A percentile compares a stretch with the other conserved stretches of the same genome.
phyloP scores from a whole-genome alignment of 2,888 invertebrate genomes.

The Sinopyrophorus schimmeli region DNA sequence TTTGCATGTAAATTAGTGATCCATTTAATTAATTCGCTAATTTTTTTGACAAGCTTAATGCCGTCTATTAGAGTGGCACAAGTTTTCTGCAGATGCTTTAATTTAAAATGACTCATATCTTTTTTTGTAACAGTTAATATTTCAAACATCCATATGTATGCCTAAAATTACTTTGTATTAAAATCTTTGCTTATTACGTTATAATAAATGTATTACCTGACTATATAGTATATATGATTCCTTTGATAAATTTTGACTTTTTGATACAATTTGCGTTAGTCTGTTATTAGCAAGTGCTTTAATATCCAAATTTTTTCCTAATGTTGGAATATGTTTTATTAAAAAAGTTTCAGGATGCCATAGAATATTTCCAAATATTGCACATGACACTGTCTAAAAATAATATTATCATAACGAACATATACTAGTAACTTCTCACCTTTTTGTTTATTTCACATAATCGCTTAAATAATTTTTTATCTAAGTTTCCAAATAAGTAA shows the following conservation, averaged over 20 bases:
- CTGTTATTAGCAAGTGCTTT: conserved; percentile 55
- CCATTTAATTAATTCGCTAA: conserved; percentile 59
- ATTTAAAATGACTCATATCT: conserved; percentile 56
- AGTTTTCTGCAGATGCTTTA: conserved; percentile 61
- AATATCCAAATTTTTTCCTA: conserved; percentile 60
- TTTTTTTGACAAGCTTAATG: conserved; percentile 53
- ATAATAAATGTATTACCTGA: conserved; percentile 52
- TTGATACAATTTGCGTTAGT: conserved; percentile 61
- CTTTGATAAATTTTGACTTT: conserved; percentile 63
- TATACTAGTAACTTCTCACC: conserved; percentile 54
- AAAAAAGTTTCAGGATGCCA: conserved; percentile 89
- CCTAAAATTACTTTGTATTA: conserved; percentile 47
- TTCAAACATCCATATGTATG: conserved; percentile 65
- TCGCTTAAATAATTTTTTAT: conserved; percentile 74
- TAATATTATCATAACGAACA: conserved; percentile 31
- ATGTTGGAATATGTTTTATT: conserved; percentile 62
- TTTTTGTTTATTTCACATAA: conserved; percentile 78
- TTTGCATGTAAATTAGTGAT: conserved; percentile 71
- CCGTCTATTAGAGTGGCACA: conserved; percentile 61
- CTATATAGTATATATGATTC: conserved; percentile 61
- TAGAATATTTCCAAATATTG: conserved; percentile 75
- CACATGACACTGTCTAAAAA: conserved; percentile 74
- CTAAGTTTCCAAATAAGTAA: conserved; percentile 74
- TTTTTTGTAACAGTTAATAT: conserved; percentile 59
- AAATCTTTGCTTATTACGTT: too few species aligned